Evolutionary conservation across 2,888 invertebrate species (phyloP), one percentile per base, ranked within the genome.

Genomic region (Amphimallon solstitiale): DNA sequence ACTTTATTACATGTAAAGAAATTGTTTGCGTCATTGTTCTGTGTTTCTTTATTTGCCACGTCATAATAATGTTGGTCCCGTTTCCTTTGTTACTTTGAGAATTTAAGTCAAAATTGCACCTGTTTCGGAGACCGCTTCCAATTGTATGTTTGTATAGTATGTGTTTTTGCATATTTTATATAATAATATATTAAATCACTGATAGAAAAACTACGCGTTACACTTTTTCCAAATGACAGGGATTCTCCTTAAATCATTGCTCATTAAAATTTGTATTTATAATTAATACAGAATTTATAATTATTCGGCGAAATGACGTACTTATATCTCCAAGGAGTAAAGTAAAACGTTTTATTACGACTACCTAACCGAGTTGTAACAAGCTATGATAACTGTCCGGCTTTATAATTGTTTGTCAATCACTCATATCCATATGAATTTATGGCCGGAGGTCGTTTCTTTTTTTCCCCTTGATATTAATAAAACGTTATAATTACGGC

Each of bases 381-480:
- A n/a, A 66, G 69, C 69, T 54, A 68, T 35, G 62, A 54, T 64
- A n/a, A 49, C 68, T 71, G 68, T 69, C 70, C 68, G 40, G 63
- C 52, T 5, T 37, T 67, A 61, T 72, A 72, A 73, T 72, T 73
- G 72, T 73, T 73, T 73, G 73, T 74, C 73, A 73, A 73, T 73
- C 74, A 72, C 59, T 65, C 21, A 40, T 40, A 15, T 15, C 12
- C 15, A 40, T 14, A 40, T 40, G 15, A 70, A 69, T 38, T 40
- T 49, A 70, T 67, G 59, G 29, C 70, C 56, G n/a, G 34, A 63
- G 67, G 64, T 61, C 40, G 34, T 61, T 40, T 54, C 38, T 38
- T 21, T 6, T 54, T 38, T 66, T n/a, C n/a, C n/a, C n/a, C n/a
- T n/a, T n/a, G n/a, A n/a, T n/a, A n/a, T 66, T 56, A 54, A 61